These are phyloP conservation scores for Dreissena rostriformis DNA, from an alignment of 1,140 invertebrate genomes.

Conservation along the genomic window DNA sequence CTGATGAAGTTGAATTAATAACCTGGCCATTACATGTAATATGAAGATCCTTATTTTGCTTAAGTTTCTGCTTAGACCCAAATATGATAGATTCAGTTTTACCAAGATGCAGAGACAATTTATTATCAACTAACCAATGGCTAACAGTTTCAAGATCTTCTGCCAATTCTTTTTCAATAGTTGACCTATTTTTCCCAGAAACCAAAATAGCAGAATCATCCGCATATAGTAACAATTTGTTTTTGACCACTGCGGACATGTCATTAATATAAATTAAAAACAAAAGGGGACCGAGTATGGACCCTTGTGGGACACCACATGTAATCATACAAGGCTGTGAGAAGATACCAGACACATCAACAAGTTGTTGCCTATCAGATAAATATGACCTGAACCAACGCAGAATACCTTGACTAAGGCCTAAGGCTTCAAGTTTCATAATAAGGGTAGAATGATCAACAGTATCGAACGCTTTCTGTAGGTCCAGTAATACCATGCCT, in stretches of 20 bases:
- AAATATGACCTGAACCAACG: slow-evolving; percentile 4
- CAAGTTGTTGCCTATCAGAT: slow-evolving; percentile 5
- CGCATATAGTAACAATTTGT: slow-evolving; percentile 15
- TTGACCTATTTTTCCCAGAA: slow-evolving; percentile 3
- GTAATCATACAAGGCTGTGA: not conserved
- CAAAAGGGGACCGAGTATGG: slow-evolving; percentile 27
- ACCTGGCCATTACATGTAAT: not conserved
- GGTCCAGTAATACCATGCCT: slow-evolving; percentile 19
- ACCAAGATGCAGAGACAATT: slow-evolving; percentile 20
- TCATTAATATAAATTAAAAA: slow-evolving; percentile 45
- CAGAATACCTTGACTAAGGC: not conserved
- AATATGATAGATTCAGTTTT: slow-evolving; percentile 42
- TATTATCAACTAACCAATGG: slow-evolving; percentile 25
- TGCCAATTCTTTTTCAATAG: slow-evolving; percentile 13
- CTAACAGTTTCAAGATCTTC: slow-evolving; percentile 30
- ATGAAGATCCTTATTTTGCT: not conserved
- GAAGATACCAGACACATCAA: slow-evolving; percentile 17
- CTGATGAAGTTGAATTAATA: slow-evolving; percentile 24
- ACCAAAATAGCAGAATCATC: slow-evolving; percentile 23
- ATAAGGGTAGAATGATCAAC: not conserved
- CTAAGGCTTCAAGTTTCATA: slow-evolving; percentile 12
- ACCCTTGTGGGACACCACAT: slow-evolving; percentile 36
- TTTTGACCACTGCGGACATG: slow-evolving; percentile 26
- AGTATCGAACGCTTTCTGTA: slow-evolving; percentile 31
- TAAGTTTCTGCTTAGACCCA: slow-evolving; percentile 14